Base-by-base conservation (phyloP, 37 sponge, comb jelly and placozoan genomes). In the Diacarnus erythraeanus region DNA sequence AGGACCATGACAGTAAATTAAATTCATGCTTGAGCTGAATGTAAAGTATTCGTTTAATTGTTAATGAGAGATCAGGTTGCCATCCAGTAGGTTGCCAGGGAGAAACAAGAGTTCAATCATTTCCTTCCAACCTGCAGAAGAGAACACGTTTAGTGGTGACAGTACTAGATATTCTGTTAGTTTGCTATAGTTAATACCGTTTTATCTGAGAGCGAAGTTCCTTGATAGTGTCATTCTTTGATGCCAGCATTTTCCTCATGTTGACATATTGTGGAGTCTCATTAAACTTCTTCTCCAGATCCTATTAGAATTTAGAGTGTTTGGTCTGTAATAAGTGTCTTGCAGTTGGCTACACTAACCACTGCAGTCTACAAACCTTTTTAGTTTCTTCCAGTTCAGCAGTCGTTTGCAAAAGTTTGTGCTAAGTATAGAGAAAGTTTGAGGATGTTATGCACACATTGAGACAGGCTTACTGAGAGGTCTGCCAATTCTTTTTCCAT, bases 261-360 rank as follows among this genome's bases (percentile, higher is more conserved):
- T 94, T 98, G 47, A 79, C 44, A 67, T 86, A 98, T 81, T 94
- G 95, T 35, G 91, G 70, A 22, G 94, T 98, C 26, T 90, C 92
- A 54, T 64, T 74, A 47, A 98, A 90, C 61, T 95, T 95, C 82
- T 84, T 88, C 35, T 93, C 93, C 76, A 97, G 66, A 58, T 97
- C 98, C 77, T 92, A 72, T 25, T n/a, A n/a, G n/a, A n/a, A n/a
- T n/a, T n/a, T n/a, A n/a, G n/a, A n/a, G n/a, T n/a, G n/a, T n/a
- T n/a, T n/a, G n/a, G n/a, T n/a, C n/a, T n/a, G n/a, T n/a, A n/a
- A n/a, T n/a, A n/a, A n/a, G n/a, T n/a, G n/a, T n/a, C n/a, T n/a
- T n/a, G n/a, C n/a, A n/a, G 30, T 6, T 61, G 64, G 30, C 64
- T 21, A 18, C 18, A 64, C 65, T n/a, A 25, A 64, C 27, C 26